Conservation (phyloP, 2,888 invertebrate species). For the Aquatica leii region DNA sequence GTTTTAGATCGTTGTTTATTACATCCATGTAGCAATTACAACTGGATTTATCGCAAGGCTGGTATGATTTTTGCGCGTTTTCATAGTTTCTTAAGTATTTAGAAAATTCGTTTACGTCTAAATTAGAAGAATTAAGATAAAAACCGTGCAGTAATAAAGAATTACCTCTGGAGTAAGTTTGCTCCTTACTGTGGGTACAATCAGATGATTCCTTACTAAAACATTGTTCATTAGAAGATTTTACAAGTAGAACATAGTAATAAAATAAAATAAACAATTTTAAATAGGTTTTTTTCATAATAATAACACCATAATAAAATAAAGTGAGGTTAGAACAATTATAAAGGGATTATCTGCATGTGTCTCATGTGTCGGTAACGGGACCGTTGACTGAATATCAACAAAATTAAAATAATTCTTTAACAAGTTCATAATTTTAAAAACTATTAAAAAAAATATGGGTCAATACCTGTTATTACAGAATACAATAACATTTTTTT, state of each 20-base stretch:
- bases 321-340: neutral
- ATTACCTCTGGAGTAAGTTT: conserved; percentile 56
- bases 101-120: conserved; percentile 63
- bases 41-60: conserved; percentile 65
- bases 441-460: too few species aligned
- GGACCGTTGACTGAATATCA: too few species aligned
- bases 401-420: too few species aligned
- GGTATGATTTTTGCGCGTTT: conserved; percentile 63
- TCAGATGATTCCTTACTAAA: neutral
- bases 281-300: too few species aligned
- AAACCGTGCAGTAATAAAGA: too few species aligned
- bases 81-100: conserved; percentile 61
- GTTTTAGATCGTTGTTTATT: conserved; percentile 73
- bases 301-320: neutral
- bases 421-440: too few species aligned
- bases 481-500: too few species aligned
- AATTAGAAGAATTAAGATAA: too few species aligned
- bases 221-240: conserved; percentile 44
- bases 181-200: conserved; percentile 36
- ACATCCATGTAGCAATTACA: conserved; percentile 73
- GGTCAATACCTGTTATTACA: too few species aligned
- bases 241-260: neutral
- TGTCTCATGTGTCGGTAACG: too few species aligned
- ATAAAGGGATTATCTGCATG: too few species aligned
- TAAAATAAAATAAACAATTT: too few species aligned